Base-by-base conservation (phyloP, 1,140 invertebrate species). In the Campodea augens region DNA sequence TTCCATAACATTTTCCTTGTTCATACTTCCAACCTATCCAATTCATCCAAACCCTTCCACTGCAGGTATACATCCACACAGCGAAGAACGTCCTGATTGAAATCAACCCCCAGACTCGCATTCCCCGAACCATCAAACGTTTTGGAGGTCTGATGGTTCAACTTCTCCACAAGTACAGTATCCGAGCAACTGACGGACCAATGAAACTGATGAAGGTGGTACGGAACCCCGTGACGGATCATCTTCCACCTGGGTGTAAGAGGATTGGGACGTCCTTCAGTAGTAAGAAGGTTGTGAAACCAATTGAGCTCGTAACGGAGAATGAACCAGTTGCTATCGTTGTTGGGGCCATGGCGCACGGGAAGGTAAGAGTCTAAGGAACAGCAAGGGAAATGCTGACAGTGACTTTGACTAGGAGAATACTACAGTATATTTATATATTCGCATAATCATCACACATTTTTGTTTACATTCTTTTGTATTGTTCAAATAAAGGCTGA, bases 101-200 rank as follows among this genome's bases (percentile, higher is more conserved):
- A 78, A 78, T 99, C 20, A 92, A 95, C 68, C 93, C 96, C 38
- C 92, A 97, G 64, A 98, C 92, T 5, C 77, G 95, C 57, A 95
- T 99, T 59, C 96, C 96, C 1, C 73, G 95, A 55, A 98, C 95
- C 12, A 98, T 93, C 59, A 95, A 97, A 59, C 72, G 95, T 58
- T 99, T 99, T 74, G 89, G 91, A 57, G 93, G 92, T 36, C 65
- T 98, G 15, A 98, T 99, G 79, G 93, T 98, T 36, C 93, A 98
- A 74, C 66, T 98, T 10, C 69, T 98, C 36, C 89, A 96, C 57
- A 96, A 96, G 66, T 82, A 92, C 56, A 78, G 76, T 47, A 86
- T 99, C 20, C 69, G 88, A 56, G 87, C 95, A 37, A 76, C 78
- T 18, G 87, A 96, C 61, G 77, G 78, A 1, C 75, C 82, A 1